These are phyloP conservation scores for Agapornis roseicollis DNA, from an alignment of 2,113 vertebrate genomes.

Conservation along the genomic window DNA sequence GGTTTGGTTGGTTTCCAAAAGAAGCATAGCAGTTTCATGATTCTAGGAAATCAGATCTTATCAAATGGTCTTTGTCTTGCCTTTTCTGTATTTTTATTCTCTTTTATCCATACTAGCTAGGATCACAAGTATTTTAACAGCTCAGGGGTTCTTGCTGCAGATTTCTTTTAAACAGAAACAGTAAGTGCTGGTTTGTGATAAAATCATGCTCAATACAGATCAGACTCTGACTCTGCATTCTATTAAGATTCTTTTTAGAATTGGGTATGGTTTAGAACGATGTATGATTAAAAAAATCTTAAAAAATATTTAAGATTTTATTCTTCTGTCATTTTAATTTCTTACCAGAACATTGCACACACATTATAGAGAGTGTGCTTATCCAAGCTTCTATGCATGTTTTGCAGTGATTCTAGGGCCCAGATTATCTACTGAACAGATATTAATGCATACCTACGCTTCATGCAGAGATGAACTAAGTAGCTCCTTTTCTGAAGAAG, in stretches of 20 bases:
- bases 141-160: background rate
- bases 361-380: background rate
- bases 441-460: background rate
- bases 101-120: background rate
- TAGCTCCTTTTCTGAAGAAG: background rate
- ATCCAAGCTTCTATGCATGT: background rate
- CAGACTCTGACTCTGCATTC: background rate
- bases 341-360: background rate
- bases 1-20: background rate
- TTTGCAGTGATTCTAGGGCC: background rate
- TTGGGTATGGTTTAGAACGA: background rate
- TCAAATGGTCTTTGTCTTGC: background rate
- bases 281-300: background rate
- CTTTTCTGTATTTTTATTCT: background rate
- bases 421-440: background rate
- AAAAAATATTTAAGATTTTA: background rate
- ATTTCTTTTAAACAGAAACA: background rate
- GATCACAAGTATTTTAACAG: background rate
- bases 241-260: background rate
- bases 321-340: background rate
- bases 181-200: background rate
- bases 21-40: background rate
- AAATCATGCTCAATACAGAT: background rate
- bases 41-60: background rate
- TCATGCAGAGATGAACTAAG: background rate